Evolutionary conservation across 2,888 invertebrate species (phyloP).

Genomic region (Epistrophe eligans): DNA sequence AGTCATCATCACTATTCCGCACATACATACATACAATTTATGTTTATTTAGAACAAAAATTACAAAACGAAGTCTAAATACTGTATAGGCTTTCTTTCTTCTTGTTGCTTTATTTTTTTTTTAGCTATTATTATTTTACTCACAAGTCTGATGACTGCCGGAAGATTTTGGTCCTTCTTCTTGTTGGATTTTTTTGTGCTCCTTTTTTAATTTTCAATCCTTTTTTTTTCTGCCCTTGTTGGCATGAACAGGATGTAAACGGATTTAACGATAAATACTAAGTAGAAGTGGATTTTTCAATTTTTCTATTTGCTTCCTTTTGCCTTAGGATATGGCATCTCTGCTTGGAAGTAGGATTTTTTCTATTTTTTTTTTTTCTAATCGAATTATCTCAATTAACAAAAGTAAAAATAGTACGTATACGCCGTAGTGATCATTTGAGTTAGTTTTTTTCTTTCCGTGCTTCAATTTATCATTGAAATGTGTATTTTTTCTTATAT

Average conservation of each 20-base stretch:
- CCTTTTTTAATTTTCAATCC: background rate
- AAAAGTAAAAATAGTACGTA: conserved; percentile 17
- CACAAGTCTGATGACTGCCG: conserved; percentile 2
- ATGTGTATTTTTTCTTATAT: no score
- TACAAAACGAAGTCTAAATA: background rate
- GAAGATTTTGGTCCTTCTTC: conserved; percentile 3
- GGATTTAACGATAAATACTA: conserved; percentile 56
- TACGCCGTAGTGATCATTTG: conserved; percentile 5
- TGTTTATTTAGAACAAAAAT: background rate
- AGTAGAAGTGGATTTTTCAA: conserved; percentile 63
- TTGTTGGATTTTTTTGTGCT: conserved; percentile 1
- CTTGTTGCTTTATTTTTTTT: conserved; percentile 7
- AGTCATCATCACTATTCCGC: conserved; percentile 33
- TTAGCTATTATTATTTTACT: conserved; percentile 12
- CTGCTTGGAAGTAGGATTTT: conserved; percentile 49
- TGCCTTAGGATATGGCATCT: conserved; percentile 60
- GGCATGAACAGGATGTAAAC: conserved; percentile 37
- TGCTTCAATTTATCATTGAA: background rate
- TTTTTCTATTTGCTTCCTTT: conserved; percentile 52
- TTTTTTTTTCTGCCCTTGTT: conserved; percentile 5
- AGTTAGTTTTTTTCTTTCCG: background rate
- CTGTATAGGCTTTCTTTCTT: conserved; percentile 8
- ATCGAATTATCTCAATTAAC: conserved; percentile 57
- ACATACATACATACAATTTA: conserved; percentile 2
- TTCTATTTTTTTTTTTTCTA: conserved; percentile 43